Evolutionary conservation across 53 echinoderm and acorn worm genomes (phyloP), one percentile per base, ranked within the genome.

Genomic region (Astropecten irregularis): DNA sequence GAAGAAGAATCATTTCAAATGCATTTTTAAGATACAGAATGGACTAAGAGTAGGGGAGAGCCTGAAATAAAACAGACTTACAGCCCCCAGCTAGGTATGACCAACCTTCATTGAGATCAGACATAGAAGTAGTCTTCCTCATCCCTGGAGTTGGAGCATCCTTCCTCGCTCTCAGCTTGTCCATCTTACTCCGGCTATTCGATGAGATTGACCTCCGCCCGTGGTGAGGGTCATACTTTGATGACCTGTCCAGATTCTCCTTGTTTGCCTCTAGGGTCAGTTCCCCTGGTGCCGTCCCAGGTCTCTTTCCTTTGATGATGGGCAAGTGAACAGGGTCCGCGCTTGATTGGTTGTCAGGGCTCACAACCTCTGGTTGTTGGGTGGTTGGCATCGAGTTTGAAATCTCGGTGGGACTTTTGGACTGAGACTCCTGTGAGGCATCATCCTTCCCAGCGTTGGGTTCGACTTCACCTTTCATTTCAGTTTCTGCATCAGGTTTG

Each of bases 121-220:
- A 56, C 77, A 84, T 77, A 16, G 89, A 84, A n/a, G 76, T 49
- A 15, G 77, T 42, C 70, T 84, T 65, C 77, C 68, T 77, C 57
- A 89, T 54, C 18, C 44, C 28, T 3, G 63, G 38, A 11, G 47
- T 11, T 10, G 54, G 1, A 11, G 27, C 40, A 4, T 68, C 84
- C 59, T 77, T 84, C 69, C 61, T 76, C 14, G 76, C 84, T 37
- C 84, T 84, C 63, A 84, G 57, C 62, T 59, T 87, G 47, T 90
- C 87, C 46, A 93, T 73, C 85, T 81, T 81, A 49, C 66, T 77
- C 73, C 84, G 84, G 60, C 88, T 88, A 51, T 71, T 44, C 14
- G 65, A 73, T 0, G 68, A 83, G 49, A 82, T 60, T 11, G 64
- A 54, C 65, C 66, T 71, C 21, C 66, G 55, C 11, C 54, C 73